phyloP scores from a whole-genome alignment of 2,888 invertebrate species.

The Erebia aethiops region DNA sequence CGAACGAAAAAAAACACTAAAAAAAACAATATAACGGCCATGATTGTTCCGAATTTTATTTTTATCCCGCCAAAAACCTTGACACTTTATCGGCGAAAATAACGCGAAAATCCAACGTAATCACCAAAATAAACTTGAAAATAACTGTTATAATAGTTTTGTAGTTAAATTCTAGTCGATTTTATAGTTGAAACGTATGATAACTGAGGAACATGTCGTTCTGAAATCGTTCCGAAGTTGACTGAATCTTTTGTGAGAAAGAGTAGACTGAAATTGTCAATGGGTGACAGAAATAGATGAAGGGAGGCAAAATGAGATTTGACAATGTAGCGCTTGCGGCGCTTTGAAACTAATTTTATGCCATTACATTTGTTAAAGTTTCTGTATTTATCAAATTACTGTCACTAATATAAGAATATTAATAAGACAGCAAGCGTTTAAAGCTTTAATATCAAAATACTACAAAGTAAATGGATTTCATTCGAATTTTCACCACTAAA shows the following conservation, averaged over 20 bases:
- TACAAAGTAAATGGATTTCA: no score
- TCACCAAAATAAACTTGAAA: slow-evolving; percentile 22
- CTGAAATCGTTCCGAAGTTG: slow-evolving; percentile 49
- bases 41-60: slow-evolving; percentile 42
- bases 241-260: slow-evolving; percentile 58
- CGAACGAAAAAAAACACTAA: slow-evolving; percentile 21
- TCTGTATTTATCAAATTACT: no score
- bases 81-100: slow-evolving; percentile 30
- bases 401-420: no score
- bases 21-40: slow-evolving; percentile 40
- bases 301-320: slow-evolving; percentile 58
- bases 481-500: no score
- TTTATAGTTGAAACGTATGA: neutral
- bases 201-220: slow-evolving; percentile 19
- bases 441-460: no score
- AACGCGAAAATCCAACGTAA: neutral
- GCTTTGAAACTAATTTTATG: slow-evolving; percentile 44
- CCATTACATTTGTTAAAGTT: no score
- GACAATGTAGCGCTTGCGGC: slow-evolving; percentile 49
- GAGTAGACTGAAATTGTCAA: slow-evolving; percentile 49
- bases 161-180: neutral
- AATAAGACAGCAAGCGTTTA: no score
- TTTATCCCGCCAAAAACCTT: slow-evolving; percentile 44
- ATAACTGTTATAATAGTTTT: neutral
- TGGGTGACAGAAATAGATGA: slow-evolving; percentile 74